Evolutionary conservation across 2,797 vertebrate species (phyloP), one percentile per base, ranked within the genome.

Genomic region (Spheniscus humboldti): DNA sequence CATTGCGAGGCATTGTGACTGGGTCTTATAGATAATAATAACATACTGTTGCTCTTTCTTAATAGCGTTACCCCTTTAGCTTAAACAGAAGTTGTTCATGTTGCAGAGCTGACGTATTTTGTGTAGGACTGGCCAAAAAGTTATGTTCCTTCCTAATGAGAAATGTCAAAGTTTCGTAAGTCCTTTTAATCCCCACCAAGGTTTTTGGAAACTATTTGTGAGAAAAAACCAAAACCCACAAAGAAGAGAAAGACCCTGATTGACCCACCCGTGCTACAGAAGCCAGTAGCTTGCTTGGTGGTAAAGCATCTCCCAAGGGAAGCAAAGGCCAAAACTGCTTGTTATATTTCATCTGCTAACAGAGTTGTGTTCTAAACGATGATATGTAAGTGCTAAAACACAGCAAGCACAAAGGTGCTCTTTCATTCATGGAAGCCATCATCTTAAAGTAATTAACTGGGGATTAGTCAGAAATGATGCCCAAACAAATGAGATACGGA

Each of bases 401-500:
- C 35, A 60, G 74, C 71, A 7, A 73, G 87, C 82, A 96, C 94
- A 96, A 94, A 96, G 93, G 90, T 88, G 77, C 86, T 66, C 90
- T 94, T 96, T 94, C 73, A 95, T 92, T 92, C 30, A 1, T 41
- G 90, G 77, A 13, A 43, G 94, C 62, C 94, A 72, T 93, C 93
- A 47, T 79, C 86, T 94, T 88, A 13, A 74, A 79, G 92, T 91
- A 85, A 96, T 96, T 95, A 96, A 96, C 83, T 73, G 63, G 63
- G 92, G 96, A 96, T 97, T 96, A 96, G 92, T 35, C 63, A 86
- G 74, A 80, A 86, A 71, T 9, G 77, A 92, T 96, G 94, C 95
- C 96, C 95, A 93, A 95, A 94, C 90, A 92, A 94, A 82, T 33
- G 84, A 66, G 93, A 75, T 48, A 20, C 25, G 82, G 93, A 88